A percentile compares a stretch with the other conserved stretches of the same genome.
phyloP scores from a whole-genome alignment of 2,797 vertebrate genomes.

The Trematomus bernacchii region DNA sequence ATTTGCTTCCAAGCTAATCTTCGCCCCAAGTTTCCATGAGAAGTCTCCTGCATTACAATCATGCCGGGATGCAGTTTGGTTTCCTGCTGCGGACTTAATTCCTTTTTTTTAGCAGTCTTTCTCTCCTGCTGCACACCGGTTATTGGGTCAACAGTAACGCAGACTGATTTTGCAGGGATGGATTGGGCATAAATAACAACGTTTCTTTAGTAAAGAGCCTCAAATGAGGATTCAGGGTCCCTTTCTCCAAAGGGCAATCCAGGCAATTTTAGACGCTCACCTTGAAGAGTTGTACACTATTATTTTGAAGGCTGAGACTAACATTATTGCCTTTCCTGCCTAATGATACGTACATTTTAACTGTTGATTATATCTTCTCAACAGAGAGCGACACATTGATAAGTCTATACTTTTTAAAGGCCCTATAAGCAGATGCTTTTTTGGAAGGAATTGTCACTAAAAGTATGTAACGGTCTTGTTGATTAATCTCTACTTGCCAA shows the following conservation, averaged over 20 bases:
- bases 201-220: conserved; percentile 38
- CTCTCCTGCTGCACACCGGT: conserved; percentile 38
- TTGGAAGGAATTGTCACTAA: no score
- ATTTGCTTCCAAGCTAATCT: conserved; percentile 68
- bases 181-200: conserved; percentile 34
- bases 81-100: conserved; percentile 64
- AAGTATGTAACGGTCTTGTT: no score
- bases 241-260: conserved; percentile 35
- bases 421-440: no score
- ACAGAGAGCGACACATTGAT: no score
- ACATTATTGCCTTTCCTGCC: background rate
- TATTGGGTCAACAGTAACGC: conserved; percentile 44
- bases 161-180: conserved; percentile 31
- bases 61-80: conserved; percentile 49
- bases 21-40: conserved; percentile 55
- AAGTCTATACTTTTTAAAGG: no score
- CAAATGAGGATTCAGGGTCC: conserved; percentile 30
- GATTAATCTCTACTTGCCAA: no score
- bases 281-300: conserved; percentile 18
- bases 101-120: conserved; percentile 60
- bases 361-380: no score
- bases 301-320: conserved; percentile 14
- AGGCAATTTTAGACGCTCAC: conserved; percentile 22
- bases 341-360: conserved; percentile 1
- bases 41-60: conserved; percentile 66